Conservation (phyloP, 2,888 invertebrate species). For the Merodon equestris region DNA sequence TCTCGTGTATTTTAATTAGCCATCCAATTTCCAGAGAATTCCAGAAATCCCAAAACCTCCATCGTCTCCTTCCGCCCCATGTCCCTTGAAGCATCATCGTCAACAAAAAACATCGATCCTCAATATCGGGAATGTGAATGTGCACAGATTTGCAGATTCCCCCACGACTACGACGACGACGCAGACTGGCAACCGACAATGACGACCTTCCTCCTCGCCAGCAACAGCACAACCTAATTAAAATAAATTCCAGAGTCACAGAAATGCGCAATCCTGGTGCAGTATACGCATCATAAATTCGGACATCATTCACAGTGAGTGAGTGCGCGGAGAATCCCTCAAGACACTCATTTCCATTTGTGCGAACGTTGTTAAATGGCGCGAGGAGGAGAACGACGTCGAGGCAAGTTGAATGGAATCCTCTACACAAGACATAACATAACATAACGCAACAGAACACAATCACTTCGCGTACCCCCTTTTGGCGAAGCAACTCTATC, state of each 20-base stretch:
- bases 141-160: slow-evolving; percentile 52
- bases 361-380: slow-evolving; percentile 58
- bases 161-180: slow-evolving; percentile 38
- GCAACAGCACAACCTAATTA: slow-evolving; percentile 67
- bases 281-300: slow-evolving; percentile 68
- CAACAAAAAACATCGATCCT: slow-evolving; percentile 42
- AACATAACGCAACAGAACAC: slow-evolving; percentile 1
- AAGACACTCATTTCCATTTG: slow-evolving; percentile 69
- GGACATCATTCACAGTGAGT: slow-evolving; percentile 68
- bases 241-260: slow-evolving; percentile 67
- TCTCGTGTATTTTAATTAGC: slow-evolving; percentile 67
- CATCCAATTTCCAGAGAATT: slow-evolving; percentile 56
- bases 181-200: background rate
- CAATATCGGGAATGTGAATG: slow-evolving; percentile 51
- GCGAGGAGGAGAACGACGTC: background rate
- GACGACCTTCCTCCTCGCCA: slow-evolving; percentile 46
- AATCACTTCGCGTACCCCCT: slow-evolving; percentile 32
- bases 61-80: background rate
- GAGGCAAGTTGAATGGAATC: slow-evolving; percentile 18
- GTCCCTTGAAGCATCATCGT: background rate
- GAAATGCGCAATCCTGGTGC: slow-evolving; percentile 68
- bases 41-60: slow-evolving; percentile 33
- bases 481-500: slow-evolving; percentile 54
- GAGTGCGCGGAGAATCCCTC: slow-evolving; percentile 68
- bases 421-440: background rate